Base-by-base conservation (phyloP, 37 sponge, comb jelly and placozoan species). In the Agelas oroides region DNA sequence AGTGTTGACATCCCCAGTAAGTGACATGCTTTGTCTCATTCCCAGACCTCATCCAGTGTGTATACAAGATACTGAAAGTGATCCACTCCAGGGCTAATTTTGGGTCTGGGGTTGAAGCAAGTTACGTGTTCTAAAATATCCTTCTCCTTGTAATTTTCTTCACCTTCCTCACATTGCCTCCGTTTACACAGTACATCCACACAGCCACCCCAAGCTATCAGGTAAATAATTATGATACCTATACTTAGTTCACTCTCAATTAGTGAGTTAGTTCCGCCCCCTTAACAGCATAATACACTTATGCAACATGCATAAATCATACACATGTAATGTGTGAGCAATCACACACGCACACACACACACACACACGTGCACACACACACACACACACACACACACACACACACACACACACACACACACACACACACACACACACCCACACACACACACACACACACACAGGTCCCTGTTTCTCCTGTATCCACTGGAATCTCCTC, bases 391-490 rank as follows among this genome's bases (percentile, higher is more conserved):
- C 64, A 5, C 64, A 30, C 64, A 62, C 28, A 8, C 46, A 46
- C 46, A 46, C 46, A 46, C 46, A 46, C 46, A 46, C 8, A 12
- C 46, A 46, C 8, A 46, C 46, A 8, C 46, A 46, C 46, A 46
- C 46, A 46, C 46, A 46, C 46, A 46, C 46, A 46, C 46, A 24
- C 24, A 28, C 28, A 62, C 64, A 62, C 28, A 30, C 54, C 35
- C 3, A 2, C 53, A 19, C 73, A 21, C 24, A 24, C 41, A 12
- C 52, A 38, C 25, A 18, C n/a, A 3, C 35, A 18, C 15, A 20
- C n/a, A 34, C 84, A 83, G 66, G 64, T 84, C 20, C 75, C 84
- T 61, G 84, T 73, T 2, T 65, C 67, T 23, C 34, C 18, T 52
- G 53, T 25, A 8, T 71, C n/a, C n/a, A n/a, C n/a, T n/a, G n/a